These are phyloP conservation scores for Plestiodon gilberti DNA, from an alignment of 2,113 vertebrate species.

Conservation along the genomic window DNA sequence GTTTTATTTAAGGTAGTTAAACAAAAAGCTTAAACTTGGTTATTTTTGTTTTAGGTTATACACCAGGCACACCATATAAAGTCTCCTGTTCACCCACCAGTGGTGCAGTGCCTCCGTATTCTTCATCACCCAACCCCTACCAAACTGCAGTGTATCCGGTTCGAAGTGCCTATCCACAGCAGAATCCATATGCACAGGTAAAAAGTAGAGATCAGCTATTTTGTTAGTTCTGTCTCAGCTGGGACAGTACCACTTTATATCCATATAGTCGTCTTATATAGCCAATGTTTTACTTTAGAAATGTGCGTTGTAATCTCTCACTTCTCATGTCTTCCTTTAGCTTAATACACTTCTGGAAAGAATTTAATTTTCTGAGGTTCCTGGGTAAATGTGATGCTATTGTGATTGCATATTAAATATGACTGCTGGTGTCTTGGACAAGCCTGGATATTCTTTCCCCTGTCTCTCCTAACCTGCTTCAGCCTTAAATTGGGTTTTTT, in stretches of 20 bases:
- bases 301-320: no score
- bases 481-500: neutral
- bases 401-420: no score
- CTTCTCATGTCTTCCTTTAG: no score
- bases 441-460: neutral
- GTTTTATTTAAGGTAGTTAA: neutral
- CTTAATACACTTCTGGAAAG: no score
- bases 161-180: slow-evolving; percentile 95
- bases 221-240: neutral
- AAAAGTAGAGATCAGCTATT: fast-evolving
- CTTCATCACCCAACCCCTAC: slow-evolving; percentile 93
- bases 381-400: no score
- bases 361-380: no score
- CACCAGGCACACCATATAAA: slow-evolving; percentile 95
- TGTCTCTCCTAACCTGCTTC: neutral
- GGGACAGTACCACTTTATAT: neutral
- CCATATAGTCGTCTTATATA: neutral
- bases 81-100: slow-evolving; percentile 96
- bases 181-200: slow-evolving; percentile 97
- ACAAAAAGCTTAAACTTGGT: neutral
- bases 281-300: neutral
- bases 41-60: slow-evolving; percentile 83
- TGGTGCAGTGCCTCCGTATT: slow-evolving; percentile 91
- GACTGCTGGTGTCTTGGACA: neutral
- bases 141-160: slow-evolving; percentile 92